Conservation (phyloP, 2,888 invertebrate species). For the Candidula unifasciata region DNA sequence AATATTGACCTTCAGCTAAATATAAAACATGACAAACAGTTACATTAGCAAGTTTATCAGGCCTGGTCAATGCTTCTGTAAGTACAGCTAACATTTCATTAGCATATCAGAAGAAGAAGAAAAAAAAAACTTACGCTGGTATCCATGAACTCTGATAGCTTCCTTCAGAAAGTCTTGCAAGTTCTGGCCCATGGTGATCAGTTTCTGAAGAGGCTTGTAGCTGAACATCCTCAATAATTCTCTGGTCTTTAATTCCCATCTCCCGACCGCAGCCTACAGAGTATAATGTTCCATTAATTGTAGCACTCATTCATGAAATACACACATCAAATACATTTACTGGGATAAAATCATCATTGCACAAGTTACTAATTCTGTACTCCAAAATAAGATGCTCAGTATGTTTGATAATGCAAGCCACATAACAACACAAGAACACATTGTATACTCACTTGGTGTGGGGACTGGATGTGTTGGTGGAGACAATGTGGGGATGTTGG, state of each 20-base stretch:
- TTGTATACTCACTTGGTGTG: constrained; percentile 2
- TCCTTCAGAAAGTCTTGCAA: constrained; percentile 78
- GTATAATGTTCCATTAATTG: not conserved
- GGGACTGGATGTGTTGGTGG: constrained; percentile 10
- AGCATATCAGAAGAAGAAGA: not conserved
- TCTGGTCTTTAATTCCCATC: constrained; percentile 84
- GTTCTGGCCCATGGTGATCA: constrained; percentile 75
- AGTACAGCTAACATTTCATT: not conserved
- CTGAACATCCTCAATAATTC: constrained; percentile 81
- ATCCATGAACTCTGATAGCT: constrained; percentile 53
- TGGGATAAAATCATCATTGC: too few species aligned
- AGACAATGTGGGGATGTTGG: not conserved
- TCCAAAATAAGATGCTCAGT: too few species aligned
- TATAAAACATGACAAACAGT: too few species aligned
- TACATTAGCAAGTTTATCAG: too few species aligned
- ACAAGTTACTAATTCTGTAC: too few species aligned
- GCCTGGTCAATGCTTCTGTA: not conserved
- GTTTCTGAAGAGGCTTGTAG: constrained; percentile 80
- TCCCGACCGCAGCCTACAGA: constrained; percentile 61
- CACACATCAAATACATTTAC: too few species aligned
- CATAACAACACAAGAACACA: not conserved
- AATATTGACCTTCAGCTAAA: too few species aligned
- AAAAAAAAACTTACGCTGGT: constrained; percentile 40
- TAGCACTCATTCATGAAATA: not conserved
- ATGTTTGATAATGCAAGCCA: not conserved